A percentile compares a stretch with the other conserved stretches of the same genome.
Conservation (phyloP, 2,113 vertebrate genomes). For the Crotophaga sulcirostris region DNA sequence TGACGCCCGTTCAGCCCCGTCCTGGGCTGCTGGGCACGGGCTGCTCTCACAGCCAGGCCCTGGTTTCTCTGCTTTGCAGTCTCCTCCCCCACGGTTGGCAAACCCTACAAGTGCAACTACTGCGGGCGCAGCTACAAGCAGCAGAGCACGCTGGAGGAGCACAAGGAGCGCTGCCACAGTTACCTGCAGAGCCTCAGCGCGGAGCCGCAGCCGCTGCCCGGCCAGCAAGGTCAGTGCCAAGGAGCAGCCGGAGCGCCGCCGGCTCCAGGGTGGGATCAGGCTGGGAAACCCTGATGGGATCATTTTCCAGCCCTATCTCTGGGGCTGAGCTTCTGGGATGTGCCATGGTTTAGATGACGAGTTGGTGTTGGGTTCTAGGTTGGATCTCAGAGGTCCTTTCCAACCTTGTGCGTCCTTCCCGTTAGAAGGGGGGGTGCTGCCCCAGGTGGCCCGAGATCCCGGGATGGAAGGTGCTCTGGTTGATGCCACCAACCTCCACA, state of each 20-base stretch:
- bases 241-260: not conserved
- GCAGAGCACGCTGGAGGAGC: conserved; percentile 92
- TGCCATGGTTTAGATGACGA: too few species aligned
- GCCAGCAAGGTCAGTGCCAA: conserved; percentile 69
- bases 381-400: too few species aligned
- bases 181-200: conserved; percentile 89
- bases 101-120: conserved; percentile 95
- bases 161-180: conserved; percentile 91
- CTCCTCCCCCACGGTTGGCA: conserved; percentile 90
- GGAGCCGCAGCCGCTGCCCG: conserved; percentile 76
- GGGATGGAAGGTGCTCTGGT: not conserved
- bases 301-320: accelerated
- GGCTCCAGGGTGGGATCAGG: not conserved
- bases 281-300: too few species aligned
- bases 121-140: conserved; percentile 97
- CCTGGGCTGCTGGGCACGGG: accelerated
- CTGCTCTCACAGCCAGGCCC: not conserved
- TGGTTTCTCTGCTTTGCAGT: conserved; percentile 70
- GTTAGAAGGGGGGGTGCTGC: accelerated
- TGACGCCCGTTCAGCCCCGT: too few species aligned
- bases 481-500: not conserved
- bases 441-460: too few species aligned
- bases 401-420: too few species aligned
- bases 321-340: not conserved
- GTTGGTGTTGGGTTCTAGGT: too few species aligned